Evolutionary conservation across 2,113 vertebrate genomes (phyloP), one percentile per base, ranked within the genome.

Genomic region (Aegithalos caudatus): DNA sequence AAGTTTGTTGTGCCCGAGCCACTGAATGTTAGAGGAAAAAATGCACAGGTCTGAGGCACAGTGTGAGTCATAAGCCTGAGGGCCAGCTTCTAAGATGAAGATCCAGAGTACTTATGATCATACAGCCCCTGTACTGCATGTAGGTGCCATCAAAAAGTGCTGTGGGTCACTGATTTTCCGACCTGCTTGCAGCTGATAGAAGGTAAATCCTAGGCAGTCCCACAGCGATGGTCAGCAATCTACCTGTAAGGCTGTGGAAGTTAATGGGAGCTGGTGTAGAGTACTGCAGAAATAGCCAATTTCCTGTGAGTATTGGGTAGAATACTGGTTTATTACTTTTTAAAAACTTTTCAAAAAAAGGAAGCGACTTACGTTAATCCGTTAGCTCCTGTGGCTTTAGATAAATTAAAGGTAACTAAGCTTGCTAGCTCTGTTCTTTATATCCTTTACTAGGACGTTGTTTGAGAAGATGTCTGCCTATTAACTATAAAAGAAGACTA

Each of bases 161-260:
- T 35, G 20, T 23, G 27, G 2, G 6, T 29, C n/a, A 17, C 23
- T 47, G 20, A 27, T 69, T 83, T 86, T 58, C 24, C 45, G 67
- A 67, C 8, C 4, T 58, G 7, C 6, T 65, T 61, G 31, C 9
- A 61, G 28, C 3, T 78, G n/a, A 16, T 21, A 38, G 14, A 56
- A 38, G 33, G 7, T 7, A 19, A 33, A 0, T 38, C 23, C 33
- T 7, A 9, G 20, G 29, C 9, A 11, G 17, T 10, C 4, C 12
- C 18, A 22, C 1, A 5, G 14, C 37, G 60, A 14, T 18, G 11
- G 4, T 51, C 35, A 69, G 10, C 40, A 61, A 23, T 25, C 28
- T 38, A 7, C 14, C 5, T 3, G 1, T 24, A 33, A 57, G 11
- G 13, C 15, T 6, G 0, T 27, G 33, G 38, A 22, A 42, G 0